phyloP scores from a whole-genome alignment of 2,113 vertebrate genomes.

The Dicrurus megarhynchus region DNA sequence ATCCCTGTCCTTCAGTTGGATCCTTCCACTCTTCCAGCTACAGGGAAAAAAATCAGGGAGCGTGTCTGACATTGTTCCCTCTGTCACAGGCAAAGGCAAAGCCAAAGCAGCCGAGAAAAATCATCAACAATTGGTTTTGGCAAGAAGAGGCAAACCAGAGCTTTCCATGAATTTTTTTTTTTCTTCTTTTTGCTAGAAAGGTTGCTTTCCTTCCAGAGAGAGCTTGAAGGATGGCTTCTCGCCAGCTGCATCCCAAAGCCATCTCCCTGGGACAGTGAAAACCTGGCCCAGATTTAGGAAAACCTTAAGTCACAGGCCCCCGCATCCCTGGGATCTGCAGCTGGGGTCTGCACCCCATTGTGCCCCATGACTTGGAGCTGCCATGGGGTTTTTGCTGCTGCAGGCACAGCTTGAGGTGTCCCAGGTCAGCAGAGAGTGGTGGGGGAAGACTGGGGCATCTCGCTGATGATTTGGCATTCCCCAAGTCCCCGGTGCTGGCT shows the following conservation, averaged over 20 bases:
- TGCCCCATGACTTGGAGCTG: neutral
- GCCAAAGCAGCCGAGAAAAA: neutral
- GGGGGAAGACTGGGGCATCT: too few relatives aligned
- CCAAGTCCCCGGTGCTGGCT: neutral
- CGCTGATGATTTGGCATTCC: neutral
- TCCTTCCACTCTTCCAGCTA: neutral
- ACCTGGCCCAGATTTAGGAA: neutral
- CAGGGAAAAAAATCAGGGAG: neutral
- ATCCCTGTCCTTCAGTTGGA: accelerated
- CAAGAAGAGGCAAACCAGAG: neutral
- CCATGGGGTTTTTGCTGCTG: neutral
- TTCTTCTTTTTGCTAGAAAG: conserved; percentile 17
- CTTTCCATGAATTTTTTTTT: conserved; percentile 2
- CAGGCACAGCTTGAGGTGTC: neutral
- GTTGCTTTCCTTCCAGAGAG: neutral
- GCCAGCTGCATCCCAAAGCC: neutral
- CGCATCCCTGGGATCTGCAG: too few relatives aligned
- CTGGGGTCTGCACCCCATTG: neutral
- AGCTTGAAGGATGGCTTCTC: accelerated
- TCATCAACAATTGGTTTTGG: conserved; percentile 12
- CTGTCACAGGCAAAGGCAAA: neutral
- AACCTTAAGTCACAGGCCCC: neutral
- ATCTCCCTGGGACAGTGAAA: neutral
- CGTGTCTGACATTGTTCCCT: neutral
- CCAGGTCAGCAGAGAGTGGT: neutral